A percentile compares a stretch with the other conserved stretches of the same genome.
phyloP scores from a whole-genome alignment of 2,113 vertebrate species.

The Zosterops japonicus region DNA sequence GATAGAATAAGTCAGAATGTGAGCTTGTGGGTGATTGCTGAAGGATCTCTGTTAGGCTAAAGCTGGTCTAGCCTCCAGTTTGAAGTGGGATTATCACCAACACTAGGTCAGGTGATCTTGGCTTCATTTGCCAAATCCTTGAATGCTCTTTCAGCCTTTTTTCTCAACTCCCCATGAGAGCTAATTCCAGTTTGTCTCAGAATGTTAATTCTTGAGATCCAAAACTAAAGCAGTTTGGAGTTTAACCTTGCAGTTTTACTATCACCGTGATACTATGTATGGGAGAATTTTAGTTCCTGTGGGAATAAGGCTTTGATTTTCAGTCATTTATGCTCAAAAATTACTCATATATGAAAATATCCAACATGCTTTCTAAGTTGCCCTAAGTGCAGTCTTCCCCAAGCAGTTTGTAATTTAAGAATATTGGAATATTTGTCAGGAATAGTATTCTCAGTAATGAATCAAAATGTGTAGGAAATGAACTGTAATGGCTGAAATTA shows the following conservation, averaged over 20 bases:
- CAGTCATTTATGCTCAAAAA: not conserved
- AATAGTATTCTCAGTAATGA: not conserved
- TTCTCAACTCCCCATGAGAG: not conserved
- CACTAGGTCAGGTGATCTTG: not conserved
- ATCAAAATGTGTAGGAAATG: not conserved
- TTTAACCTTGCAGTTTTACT: not conserved
- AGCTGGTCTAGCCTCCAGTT: not conserved
- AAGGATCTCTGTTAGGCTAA: not conserved
- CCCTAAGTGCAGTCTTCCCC: not conserved
- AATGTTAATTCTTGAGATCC: not conserved
- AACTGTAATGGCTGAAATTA: not conserved
- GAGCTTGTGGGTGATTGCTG: not conserved
- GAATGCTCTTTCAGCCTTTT: not conserved
- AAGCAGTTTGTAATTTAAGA: not conserved
- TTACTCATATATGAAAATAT: not conserved
- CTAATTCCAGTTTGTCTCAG: not conserved
- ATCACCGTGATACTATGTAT: fast-evolving
- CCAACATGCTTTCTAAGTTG: not conserved
- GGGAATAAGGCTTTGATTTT: not conserved
- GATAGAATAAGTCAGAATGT: not conserved
- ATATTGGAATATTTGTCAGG: not conserved
- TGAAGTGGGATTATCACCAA: not conserved
- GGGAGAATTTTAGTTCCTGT: not conserved
- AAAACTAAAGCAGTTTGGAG: not conserved
- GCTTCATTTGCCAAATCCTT: not conserved